These are phyloP conservation scores for Strigamia crassipes DNA, from an alignment of 2,888 invertebrate genomes.

Conservation along the genomic window DNA sequence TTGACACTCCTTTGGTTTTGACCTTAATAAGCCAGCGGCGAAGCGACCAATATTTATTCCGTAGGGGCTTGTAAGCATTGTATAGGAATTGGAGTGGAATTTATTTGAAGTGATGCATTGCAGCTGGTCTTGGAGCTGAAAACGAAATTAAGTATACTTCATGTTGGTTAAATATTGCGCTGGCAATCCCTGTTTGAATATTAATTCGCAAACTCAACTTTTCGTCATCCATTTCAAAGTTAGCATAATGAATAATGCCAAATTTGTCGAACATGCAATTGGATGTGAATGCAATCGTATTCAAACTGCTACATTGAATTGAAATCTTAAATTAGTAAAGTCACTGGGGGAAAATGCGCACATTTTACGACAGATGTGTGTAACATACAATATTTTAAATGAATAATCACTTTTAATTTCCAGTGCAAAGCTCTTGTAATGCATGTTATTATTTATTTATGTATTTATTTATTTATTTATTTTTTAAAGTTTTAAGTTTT, in stretches of 20 bases:
- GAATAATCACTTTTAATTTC: too few species aligned
- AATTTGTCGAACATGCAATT: conserved; percentile 10
- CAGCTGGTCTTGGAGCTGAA: conserved; percentile 35
- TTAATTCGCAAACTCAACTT: background rate
- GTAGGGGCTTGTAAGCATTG: background rate
- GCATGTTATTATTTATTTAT: too few species aligned
- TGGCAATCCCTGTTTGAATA: conserved; percentile 13
- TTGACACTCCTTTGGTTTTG: conserved; percentile 21
- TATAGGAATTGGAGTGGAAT: conserved; percentile 23
- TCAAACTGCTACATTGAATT: background rate
- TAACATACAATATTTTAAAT: too few species aligned
- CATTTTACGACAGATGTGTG: too few species aligned
- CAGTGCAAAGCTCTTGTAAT: too few species aligned
- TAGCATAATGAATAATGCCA: background rate
- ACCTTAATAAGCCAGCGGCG: conserved; percentile 21
- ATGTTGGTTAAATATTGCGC: conserved; percentile 12
- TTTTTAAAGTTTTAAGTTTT: background rate
- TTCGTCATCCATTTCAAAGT: background rate
- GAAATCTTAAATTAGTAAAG: background rate
- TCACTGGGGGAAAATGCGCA: too few species aligned
- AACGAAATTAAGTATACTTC: conserved; percentile 28
- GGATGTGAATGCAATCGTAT: background rate
- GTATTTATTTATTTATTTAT: background rate
- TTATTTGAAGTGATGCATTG: conserved; percentile 32
- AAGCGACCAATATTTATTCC: conserved; percentile 6